Base-by-base conservation (phyloP, 2,888 invertebrate genomes). In the Sphinx pinastri region DNA sequence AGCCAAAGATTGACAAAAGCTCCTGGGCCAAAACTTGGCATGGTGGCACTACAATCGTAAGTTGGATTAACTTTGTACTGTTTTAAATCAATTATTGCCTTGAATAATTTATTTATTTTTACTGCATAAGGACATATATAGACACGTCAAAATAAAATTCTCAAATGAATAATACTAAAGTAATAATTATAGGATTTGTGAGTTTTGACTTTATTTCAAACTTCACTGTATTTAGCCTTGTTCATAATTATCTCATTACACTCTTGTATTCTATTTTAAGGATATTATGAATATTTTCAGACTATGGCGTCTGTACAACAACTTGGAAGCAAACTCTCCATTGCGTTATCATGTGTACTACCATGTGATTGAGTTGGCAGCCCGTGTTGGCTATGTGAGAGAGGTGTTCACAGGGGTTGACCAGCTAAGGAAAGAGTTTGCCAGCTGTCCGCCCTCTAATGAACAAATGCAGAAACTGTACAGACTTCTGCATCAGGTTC, bases 301-400 rank as follows among this genome's bases (percentile, higher is more conserved):
- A 68, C 92, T 99, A 74, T 98, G 98, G 96, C 95, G 99, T 72
- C 91, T 99, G 69, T 99, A 99, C 87, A 98, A 98, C 90, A 98
- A 98, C 66, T 92, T 99, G 77, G 97, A 98, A 79, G 96, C 97
- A 73, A 95, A 96, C 76, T 97, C 98, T 0, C 96, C 97, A 0
- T 95, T 98, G 88, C 95, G 98, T 58, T 99, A 98, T 89, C 97
- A 98, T 85, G 98, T 99, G 14, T 99, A 99, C 89, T 98, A 98
- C 84, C 97, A 98, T 84, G 95, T 99, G 79, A 96, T 99, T 31
- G 97, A 97, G 90, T 96, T 99, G 70, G 98, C 99, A 0, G 97
- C 97, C 58, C 96, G 98, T 77, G 97, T 98, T 45, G 98, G 98
- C 72, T 97, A 97, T 79, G 96, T 99, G 0, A 95, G 95, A 73